Base-by-base conservation (phyloP, 2,113 vertebrate species). In the Suncus etruscus region DNA sequence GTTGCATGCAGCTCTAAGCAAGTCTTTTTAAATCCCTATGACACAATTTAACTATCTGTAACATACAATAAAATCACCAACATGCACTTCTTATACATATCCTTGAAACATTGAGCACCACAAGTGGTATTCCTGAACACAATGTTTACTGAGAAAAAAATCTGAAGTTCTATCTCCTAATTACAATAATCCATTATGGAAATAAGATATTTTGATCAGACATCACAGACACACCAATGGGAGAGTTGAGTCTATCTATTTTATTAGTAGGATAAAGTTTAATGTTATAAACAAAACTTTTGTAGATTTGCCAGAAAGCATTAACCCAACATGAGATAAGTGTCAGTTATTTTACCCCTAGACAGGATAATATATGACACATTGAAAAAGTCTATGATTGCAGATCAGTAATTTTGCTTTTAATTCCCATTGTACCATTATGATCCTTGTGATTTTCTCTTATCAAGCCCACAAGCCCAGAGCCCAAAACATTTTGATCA, bases 1-100 rank as follows among this genome's bases (percentile, higher is more conserved):
- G 39, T n/a, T 85, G 29, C 50, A 50, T 86, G 39, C 50, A 48
- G n/a, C 54, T 89, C 75, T 63, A 92, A 61, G 47, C 45, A 89
- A 84, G 39, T 82, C 68, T 78, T 51, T 92, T 87, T 87, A 69
- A 86, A 58, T 74, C 74, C 16, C 45, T 31, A 10, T 89, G 90
- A 93, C 51, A 90, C 68, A 91, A 69, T 76, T 77, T 66, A 54
- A 22, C 70, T 79, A 73, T 80, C 47, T 86, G 31, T 73, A 77
- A 96, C 94, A 54, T 78, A 82, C 11, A 89, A n/a, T 91, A 89
- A 94, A 91, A 54, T 39, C 66, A 77, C n/a, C 61, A 24, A 69
- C 25, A 54, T 25, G 2, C 18, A 48, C 7, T 66, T 27, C 7
- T 51, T 85, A 68, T 65, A 31, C 0, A 25, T 54, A 32, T 70